Conservation (phyloP, 2,797 vertebrate genomes). For the Enteromius treurensis region DNA sequence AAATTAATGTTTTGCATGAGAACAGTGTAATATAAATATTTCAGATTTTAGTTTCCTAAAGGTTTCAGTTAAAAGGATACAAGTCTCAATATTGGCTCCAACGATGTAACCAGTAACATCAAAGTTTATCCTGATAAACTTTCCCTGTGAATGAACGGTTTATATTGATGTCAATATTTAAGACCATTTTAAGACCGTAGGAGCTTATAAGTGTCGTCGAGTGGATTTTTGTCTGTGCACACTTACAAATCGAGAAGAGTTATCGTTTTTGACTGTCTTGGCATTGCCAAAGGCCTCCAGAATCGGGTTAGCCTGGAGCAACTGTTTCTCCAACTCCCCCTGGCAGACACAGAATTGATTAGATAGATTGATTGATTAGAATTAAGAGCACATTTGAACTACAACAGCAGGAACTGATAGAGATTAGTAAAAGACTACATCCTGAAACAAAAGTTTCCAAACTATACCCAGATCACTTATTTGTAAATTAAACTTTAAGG, state of each 20-base stretch:
- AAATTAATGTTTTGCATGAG: not conserved
- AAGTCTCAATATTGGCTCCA: slow-evolving; percentile 98
- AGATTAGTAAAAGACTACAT: not conserved
- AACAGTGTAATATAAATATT: not conserved
- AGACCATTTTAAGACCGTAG: not conserved
- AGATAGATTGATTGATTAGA: too few species aligned
- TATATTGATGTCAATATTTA: not conserved
- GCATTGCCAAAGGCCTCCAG: slow-evolving; percentile 97
- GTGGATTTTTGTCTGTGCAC: not conserved
- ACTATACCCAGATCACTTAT: not conserved
- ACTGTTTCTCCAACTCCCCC: slow-evolving; percentile 96
- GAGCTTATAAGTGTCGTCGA: too few species aligned
- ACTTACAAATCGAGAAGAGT: slow-evolving; percentile 98
- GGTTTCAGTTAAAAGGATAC: slow-evolving; percentile 83
- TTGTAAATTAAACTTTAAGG: slow-evolving; percentile 2
- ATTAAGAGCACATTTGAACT: not conserved
- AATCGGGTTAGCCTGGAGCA: slow-evolving; percentile 98
- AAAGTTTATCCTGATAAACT: slow-evolving; percentile 85
- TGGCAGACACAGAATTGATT: slow-evolving; percentile 60
- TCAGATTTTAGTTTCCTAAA: not conserved
- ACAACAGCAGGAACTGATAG: not conserved
- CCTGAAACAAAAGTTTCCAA: slow-evolving; percentile 1
- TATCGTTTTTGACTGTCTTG: slow-evolving; percentile 98
- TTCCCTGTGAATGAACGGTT: slow-evolving; percentile 70
- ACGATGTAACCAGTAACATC: slow-evolving; percentile 96